Percentiles rank a stretch among this genome's conserved stretches.
phyloP scores from a whole-genome alignment of 2,888 invertebrate species.

The Platerodrilus igneus region DNA sequence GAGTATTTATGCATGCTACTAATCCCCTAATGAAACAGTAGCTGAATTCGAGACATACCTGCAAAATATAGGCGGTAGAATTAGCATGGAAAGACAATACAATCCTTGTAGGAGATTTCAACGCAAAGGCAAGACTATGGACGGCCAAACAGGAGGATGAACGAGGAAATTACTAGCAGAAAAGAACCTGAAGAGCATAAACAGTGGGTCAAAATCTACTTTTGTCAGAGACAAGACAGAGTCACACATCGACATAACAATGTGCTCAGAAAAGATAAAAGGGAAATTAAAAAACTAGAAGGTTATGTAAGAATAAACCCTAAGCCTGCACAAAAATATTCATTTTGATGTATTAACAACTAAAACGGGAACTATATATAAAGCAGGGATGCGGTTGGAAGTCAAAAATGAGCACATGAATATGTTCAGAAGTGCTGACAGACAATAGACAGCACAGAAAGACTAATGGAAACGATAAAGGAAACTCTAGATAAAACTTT shows the following conservation, averaged over 20 bases:
- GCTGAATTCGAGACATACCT: background rate
- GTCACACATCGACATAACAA: background rate
- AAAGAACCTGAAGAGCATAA: background rate
- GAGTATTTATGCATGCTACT: slow-evolving; percentile 1
- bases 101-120: background rate
- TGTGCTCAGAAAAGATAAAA: background rate
- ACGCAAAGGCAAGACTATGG: too few relatives aligned
- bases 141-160: too few relatives aligned
- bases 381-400: too few relatives aligned
- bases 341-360: background rate
- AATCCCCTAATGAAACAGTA: slow-evolving; percentile 1
- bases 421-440: too few relatives aligned
- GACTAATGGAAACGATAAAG: too few relatives aligned
- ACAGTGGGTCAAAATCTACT: background rate
- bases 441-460: too few relatives aligned
- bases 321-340: slow-evolving; percentile 2
- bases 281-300: background rate
- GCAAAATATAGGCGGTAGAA: background rate
- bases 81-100: background rate
- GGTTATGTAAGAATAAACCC: background rate
- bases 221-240: background rate
- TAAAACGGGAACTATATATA: background rate
- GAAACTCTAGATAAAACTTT: too few relatives aligned
- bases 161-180: background rate
- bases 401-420: too few relatives aligned